These are phyloP conservation scores for Heterodera schachtii DNA, from an alignment of 1,140 invertebrate genomes.

Conservation along the genomic window DNA sequence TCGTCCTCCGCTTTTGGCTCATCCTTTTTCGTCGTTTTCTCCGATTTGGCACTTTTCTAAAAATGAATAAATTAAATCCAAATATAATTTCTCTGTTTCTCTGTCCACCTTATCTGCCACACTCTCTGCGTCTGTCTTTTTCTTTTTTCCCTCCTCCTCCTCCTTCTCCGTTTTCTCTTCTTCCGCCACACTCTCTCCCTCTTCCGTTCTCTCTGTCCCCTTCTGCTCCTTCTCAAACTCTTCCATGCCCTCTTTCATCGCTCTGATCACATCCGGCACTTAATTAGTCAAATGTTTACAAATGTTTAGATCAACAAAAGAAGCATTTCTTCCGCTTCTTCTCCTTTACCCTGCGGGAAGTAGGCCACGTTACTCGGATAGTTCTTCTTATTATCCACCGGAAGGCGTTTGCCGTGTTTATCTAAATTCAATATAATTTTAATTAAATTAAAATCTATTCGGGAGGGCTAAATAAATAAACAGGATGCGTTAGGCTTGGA, in stretches of 20 bases:
- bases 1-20: conserved; percentile 22
- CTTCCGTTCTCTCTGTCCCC: conserved; percentile 16
- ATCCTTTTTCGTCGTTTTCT: conserved; percentile 1
- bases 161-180: conserved; percentile 30
- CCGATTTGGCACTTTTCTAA: conserved; percentile 27
- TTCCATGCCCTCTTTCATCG: conserved; percentile 58
- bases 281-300: not conserved
- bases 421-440: conserved; percentile 36
- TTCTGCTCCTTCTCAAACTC: conserved; percentile 35
- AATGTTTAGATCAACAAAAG: not conserved
- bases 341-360: conserved; percentile 26
- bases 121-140: conserved; percentile 29
- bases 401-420: conserved; percentile 54
- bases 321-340: too few relatives aligned
- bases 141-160: conserved; percentile 30
- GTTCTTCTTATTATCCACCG: conserved; percentile 60
- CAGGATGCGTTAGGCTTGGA: too few relatives aligned
- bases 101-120: conserved; percentile 23
- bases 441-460: too few relatives aligned
- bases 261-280: conserved; percentile 56
- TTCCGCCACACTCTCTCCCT: conserved; percentile 18
- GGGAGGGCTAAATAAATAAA: too few relatives aligned
- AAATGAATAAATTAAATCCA: not conserved
- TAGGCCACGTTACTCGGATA: conserved; percentile 54
- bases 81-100: too few relatives aligned